Percentiles rank a stretch among this genome's conserved stretches.
These are phyloP conservation scores for Sycophila texana DNA, from an alignment of 2,888 invertebrate species.

Conservation along the genomic window DNA sequence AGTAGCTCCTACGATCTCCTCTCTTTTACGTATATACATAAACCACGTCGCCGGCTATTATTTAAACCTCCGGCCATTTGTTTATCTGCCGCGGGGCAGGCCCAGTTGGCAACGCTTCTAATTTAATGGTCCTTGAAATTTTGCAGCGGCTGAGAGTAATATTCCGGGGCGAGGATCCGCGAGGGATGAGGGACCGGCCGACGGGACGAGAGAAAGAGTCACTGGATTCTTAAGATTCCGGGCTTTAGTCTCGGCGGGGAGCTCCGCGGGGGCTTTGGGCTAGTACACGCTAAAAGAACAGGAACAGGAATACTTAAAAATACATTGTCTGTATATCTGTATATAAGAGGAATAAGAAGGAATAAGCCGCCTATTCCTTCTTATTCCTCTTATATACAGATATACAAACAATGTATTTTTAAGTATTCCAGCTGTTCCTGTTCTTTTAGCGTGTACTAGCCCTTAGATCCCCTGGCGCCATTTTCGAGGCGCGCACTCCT, in stretches of 20 bases:
- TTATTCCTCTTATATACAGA: too few species aligned
- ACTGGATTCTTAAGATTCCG: slow-evolving; percentile 21
- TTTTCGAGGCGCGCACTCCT: slow-evolving; percentile 5
- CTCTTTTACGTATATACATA: too few species aligned
- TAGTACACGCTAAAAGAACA: too few species aligned
- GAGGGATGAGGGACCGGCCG: too few species aligned
- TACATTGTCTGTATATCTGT: too few species aligned
- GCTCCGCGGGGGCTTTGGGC: slow-evolving; percentile 20
- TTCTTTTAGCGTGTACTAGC: too few species aligned
- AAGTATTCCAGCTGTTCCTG: too few species aligned
- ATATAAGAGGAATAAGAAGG: too few species aligned
- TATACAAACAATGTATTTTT: too few species aligned
- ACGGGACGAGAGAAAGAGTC: background rate
- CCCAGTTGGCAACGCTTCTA: slow-evolving; percentile 15
- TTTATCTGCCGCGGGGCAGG: background rate
- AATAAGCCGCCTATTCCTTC: too few species aligned
- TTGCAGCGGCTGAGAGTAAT: background rate
- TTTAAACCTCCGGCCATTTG: background rate
- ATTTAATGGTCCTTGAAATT: slow-evolving; percentile 43
- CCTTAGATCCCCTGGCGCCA: slow-evolving; percentile 26
- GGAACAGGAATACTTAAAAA: too few species aligned
- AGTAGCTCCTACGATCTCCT: too few species aligned
- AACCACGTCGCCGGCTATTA: background rate
- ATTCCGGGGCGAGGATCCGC: background rate
- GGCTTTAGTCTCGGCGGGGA: background rate